phyloP scores from a whole-genome alignment of 2,888 invertebrate genomes.

The Lordiphosa fenestrarum region DNA sequence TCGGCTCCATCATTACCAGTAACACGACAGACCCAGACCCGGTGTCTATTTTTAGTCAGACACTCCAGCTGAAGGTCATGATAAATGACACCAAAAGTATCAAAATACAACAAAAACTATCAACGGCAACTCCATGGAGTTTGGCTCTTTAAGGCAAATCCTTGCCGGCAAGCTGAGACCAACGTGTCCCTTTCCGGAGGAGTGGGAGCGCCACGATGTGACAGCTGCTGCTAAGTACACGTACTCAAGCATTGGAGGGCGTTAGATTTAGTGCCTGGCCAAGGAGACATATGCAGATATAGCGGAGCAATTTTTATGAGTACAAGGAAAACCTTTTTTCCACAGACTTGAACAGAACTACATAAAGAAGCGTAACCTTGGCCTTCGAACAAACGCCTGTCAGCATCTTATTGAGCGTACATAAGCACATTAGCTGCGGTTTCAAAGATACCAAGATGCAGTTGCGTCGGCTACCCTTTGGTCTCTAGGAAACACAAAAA shows the following conservation, averaged over 20 bases:
- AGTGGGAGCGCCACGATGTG: slow-evolving; percentile 37
- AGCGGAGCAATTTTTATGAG: slow-evolving; percentile 36
- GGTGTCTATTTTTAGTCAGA: slow-evolving; percentile 47
- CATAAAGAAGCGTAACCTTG: slow-evolving; percentile 48
- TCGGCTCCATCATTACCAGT: slow-evolving; percentile 23
- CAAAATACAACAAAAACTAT: slow-evolving; percentile 49
- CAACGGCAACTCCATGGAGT: slow-evolving; percentile 3
- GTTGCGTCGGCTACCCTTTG: slow-evolving; percentile 56
- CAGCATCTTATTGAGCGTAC: slow-evolving; percentile 70
- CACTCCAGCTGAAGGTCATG: slow-evolving; percentile 60
- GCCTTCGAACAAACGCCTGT: slow-evolving; percentile 51
- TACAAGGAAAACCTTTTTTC: slow-evolving; percentile 64
- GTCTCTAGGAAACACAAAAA: slow-evolving; percentile 43
- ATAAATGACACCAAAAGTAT: slow-evolving; percentile 72
- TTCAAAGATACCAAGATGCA: slow-evolving; percentile 31
- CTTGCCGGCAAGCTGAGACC: slow-evolving; percentile 40
- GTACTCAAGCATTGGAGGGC: slow-evolving; percentile 64
- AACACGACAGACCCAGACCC: slow-evolving; percentile 8
- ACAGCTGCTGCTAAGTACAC: slow-evolving; percentile 49
- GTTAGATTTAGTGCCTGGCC: slow-evolving; percentile 67
- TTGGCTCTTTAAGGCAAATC: slow-evolving; percentile 35
- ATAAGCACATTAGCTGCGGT: slow-evolving; percentile 71
- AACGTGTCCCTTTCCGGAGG: slow-evolving; percentile 6
- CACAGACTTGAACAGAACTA: slow-evolving; percentile 5
- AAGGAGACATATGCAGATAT: slow-evolving; percentile 47